Base-by-base conservation (phyloP, 2,113 vertebrate genomes). In the Rhinopomastus cyanomelas region DNA sequence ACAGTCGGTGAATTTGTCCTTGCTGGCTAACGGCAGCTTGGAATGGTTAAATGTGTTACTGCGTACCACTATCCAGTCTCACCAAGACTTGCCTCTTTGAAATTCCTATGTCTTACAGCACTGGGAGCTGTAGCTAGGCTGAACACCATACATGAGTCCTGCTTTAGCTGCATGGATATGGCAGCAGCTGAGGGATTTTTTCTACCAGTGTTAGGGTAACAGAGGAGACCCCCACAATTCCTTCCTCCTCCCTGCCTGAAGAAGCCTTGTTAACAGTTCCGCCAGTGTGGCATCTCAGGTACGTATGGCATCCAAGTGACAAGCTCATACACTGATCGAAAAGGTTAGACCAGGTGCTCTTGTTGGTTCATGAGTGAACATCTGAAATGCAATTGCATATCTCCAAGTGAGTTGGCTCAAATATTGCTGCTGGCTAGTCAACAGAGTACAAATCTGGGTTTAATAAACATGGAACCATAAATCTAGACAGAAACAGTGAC, bases 401-500 rank as follows among this genome's bases (percentile, higher is more conserved):
- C 90, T 88, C 77, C 66, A 68, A 5, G 0, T 72, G 95, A 94
- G 39, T 83, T 93, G 90, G 84, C 86, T 53, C 49, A 64, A 13
- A 75, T 49, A 57, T 49, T 67, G 69, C 88, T 93, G 86, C 46
- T 79, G 90, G 80, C 80, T 67, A 78, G 46, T 78, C 61, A 90
- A 39, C 73, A 78, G 27, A 57, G 86, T 81, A 57, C 62, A 84
- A 49, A 75, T 75, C 94, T 95, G 88, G 69, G 22, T 67, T 93
- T 88, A 94, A 92, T 92, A 88, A 95, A 53, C 36, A 49, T 11
- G 13, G 57, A 91, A 36, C 53, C 61, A 68, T 94, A 84, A 84
- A 94, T 90, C 86, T 79, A 90, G 77, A 67, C 69, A 78, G 74
- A 53, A 92, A 53, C 78, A 90, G 84, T 88, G 81, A 86, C 81